Evolutionary conservation across 2,888 invertebrate species (phyloP).

Genomic region (Mesorhabditis sp.): DNA sequence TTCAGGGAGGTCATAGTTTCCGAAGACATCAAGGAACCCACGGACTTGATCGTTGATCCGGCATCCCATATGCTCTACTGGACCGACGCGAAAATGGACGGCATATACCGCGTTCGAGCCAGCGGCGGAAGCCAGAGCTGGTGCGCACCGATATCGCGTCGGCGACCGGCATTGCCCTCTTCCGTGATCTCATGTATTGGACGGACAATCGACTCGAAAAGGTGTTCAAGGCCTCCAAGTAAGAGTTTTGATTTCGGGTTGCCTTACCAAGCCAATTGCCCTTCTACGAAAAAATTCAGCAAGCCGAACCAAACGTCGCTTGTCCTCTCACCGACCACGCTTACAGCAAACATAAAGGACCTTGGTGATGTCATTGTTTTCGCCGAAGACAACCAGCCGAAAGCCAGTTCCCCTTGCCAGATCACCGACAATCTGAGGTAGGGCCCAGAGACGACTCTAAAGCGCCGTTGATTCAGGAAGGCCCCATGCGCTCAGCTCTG

Average conservation of each 20-base stretch:
- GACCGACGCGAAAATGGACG: constrained; percentile 91
- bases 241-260: constrained; percentile 59
- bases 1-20: constrained; percentile 48
- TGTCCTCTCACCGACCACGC: constrained; percentile 47
- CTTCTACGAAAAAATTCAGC: constrained; percentile 3
- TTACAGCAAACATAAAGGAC: constrained; percentile 71
- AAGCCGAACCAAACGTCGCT: constrained; percentile 49
- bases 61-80: constrained; percentile 91
- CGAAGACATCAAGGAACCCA: constrained; percentile 50
- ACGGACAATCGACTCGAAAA: constrained; percentile 53
- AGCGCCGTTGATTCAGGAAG: constrained; percentile 18
- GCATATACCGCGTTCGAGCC: constrained; percentile 69
- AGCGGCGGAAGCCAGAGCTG: constrained; percentile 38
- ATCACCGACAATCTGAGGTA: constrained; percentile 54
- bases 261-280: constrained; percentile 58
- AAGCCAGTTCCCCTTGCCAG: constrained; percentile 52
- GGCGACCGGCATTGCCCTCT: constrained; percentile 51
- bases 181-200: constrained; percentile 54
- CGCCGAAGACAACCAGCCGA: constrained; percentile 81
- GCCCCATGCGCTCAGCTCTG: constrained; percentile 82
- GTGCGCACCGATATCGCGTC: constrained; percentile 53
- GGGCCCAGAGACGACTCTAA: constrained; percentile 13
- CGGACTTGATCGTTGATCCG: constrained; percentile 78
- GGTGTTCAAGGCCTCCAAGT: constrained; percentile 47
- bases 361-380: constrained; percentile 86